These are phyloP conservation scores for Lymantria monacha DNA, from an alignment of 2,888 invertebrate genomes.

Conservation along the genomic window DNA sequence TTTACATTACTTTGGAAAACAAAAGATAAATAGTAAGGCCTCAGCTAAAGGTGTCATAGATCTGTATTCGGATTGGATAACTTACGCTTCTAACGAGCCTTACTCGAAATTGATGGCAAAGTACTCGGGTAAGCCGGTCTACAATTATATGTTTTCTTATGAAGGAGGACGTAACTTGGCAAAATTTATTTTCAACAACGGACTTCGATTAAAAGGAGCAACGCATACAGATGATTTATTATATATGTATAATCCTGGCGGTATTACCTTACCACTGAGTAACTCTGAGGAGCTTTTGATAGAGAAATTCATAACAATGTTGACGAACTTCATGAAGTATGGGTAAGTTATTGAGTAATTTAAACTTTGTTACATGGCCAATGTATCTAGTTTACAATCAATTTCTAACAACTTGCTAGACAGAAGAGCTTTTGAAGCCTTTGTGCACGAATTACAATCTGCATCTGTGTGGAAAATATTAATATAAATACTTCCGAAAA, in stretches of 20 bases:
- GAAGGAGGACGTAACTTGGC: slow-evolving; percentile 63
- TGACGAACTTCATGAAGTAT: slow-evolving; percentile 66
- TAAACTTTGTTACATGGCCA: too few species aligned
- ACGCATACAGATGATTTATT: slow-evolving; percentile 69
- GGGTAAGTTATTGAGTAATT: slow-evolving; percentile 27
- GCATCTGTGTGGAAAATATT: too few species aligned
- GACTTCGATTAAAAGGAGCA: slow-evolving; percentile 41
- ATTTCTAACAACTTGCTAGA: too few species aligned
- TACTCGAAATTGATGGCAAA: slow-evolving; percentile 53
- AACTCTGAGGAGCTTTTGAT: slow-evolving; percentile 50
- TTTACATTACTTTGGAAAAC: slow-evolving; percentile 56
- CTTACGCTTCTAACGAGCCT: slow-evolving; percentile 50
- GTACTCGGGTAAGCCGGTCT: slow-evolving; percentile 55
- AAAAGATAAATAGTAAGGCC: slow-evolving; percentile 38
- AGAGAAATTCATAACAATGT: slow-evolving; percentile 58
- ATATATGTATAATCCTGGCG: slow-evolving; percentile 68
- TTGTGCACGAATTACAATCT: too few species aligned
- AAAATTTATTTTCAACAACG: slow-evolving; percentile 44
- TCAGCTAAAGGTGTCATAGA: slow-evolving; percentile 43
- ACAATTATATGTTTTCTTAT: slow-evolving; percentile 64
- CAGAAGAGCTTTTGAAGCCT: too few species aligned
- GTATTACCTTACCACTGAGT: slow-evolving; percentile 43
- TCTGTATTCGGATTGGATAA: slow-evolving; percentile 67
- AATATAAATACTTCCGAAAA: too few species aligned
- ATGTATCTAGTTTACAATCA: too few species aligned